Base-by-base conservation (phyloP, 2,888 invertebrate genomes). In the Synanthedon andrenaeformis region DNA sequence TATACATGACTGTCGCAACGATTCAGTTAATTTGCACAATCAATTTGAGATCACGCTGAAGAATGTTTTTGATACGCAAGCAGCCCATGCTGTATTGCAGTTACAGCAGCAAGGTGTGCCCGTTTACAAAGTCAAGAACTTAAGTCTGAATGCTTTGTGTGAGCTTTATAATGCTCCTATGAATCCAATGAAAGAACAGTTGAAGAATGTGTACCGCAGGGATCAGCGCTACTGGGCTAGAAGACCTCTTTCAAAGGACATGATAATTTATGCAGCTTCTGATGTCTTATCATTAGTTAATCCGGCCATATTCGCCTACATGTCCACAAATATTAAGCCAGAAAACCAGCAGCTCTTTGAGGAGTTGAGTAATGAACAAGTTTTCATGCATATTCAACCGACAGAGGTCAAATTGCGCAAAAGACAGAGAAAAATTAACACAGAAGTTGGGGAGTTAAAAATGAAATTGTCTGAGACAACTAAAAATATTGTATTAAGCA, bases 81-180 rank as follows among this genome's bases (percentile, higher is more conserved):
- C 94, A 42, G 97, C 97, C 49, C 96, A 98, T 79, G 95, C 97
- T 53, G 94, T 98, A 11, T 82, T 98, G 52, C 96, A 97, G 70
- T 93, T 92, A 70, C 97, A 97, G 83, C 94, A 96, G 67, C 94
- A 93, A 57, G 93, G 93, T 57, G 94, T 95, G 66, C 96, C 97
- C 42, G 95, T 97, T 52, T 96, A 97, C 74, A 98, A 98, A 88
- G 96, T 96, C 53, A 97, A 97, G 83, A 96, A 96, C 75, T 92
- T 97, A 51, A 96, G 96, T 64, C 88, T 98, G 55, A 96, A 96
- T 86, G 94, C 96, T 53, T 88, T 98, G 54, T 97, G 97, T 79
- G 94, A 96, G 79, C 89, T 93, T 59, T 96, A 97, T 76, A 94
- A 93, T 70, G 95, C 95, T 51, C 94, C 95, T 0, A 90, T 92